phyloP scores from a whole-genome alignment of 2,888 invertebrate genomes.

The Synergus gifuensis region DNA sequence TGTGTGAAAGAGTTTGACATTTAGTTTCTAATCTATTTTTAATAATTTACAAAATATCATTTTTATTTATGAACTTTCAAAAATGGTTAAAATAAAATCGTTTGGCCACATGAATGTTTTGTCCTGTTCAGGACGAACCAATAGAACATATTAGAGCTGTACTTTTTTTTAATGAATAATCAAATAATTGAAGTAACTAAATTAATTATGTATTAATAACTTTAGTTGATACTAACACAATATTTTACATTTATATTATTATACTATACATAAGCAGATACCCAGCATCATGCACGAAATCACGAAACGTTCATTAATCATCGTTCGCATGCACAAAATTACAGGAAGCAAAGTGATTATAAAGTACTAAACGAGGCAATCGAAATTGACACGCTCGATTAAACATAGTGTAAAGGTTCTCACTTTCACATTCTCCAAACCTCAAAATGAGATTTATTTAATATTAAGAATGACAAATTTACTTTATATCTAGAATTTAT shows the following conservation, averaged over 20 bases:
- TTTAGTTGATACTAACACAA: not conserved
- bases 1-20: too few relatives aligned
- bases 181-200: not conserved
- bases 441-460: conserved; percentile 10
- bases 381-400: conserved; percentile 32
- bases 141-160: not conserved
- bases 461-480: conserved; percentile 9
- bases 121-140: too few relatives aligned
- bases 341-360: conserved; percentile 57
- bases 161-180: not conserved
- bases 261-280: not conserved
- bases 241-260: not conserved
- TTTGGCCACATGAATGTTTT: too few relatives aligned
- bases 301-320: conserved; percentile 57
- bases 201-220: not conserved
- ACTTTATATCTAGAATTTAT: not conserved
- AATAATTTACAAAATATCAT: too few relatives aligned
- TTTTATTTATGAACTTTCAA: too few relatives aligned
- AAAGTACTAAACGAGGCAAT: conserved; percentile 38
- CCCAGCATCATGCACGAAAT: not conserved
- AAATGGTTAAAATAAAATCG: too few relatives aligned
- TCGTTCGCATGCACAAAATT: conserved; percentile 58
- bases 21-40: too few relatives aligned
- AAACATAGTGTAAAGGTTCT: conserved; percentile 30
- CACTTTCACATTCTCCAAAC: conserved; percentile 15